These are phyloP conservation scores for Chironomus riparius DNA, from an alignment of 2,888 invertebrate species.

Conservation along the genomic window DNA sequence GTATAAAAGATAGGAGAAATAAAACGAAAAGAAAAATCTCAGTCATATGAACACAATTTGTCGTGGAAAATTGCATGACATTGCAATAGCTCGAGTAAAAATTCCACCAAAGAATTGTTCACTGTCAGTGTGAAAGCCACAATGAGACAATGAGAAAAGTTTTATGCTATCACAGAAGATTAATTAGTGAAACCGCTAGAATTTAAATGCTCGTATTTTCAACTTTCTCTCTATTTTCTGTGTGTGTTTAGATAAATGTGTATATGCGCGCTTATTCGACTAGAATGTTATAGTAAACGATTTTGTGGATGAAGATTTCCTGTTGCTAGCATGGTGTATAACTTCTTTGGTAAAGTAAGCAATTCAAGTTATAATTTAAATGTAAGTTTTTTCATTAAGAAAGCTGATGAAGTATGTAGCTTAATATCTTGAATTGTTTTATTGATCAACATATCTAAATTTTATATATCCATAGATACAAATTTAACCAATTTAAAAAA, in stretches of 20 bases:
- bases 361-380: too few relatives aligned
- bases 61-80: too few relatives aligned
- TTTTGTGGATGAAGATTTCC: not conserved
- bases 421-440: too few relatives aligned
- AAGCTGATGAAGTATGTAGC: not conserved
- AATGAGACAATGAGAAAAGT: conserved; percentile 17
- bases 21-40: not conserved
- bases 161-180: conserved; percentile 9
- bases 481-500: too few relatives aligned
- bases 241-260: not conserved
- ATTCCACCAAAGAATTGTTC: not conserved
- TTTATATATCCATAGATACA: too few relatives aligned
- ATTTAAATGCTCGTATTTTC: not conserved
- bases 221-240: not conserved
- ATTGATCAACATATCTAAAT: too few relatives aligned
- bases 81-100: not conserved
- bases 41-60: not conserved
- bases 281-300: not conserved
- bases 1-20: not conserved
- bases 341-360: too few relatives aligned
- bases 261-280: not conserved
- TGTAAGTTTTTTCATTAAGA: not conserved
- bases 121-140: not conserved
- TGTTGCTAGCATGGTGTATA: not conserved
- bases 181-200: conserved; percentile 10